Evolutionary conservation across 2,888 invertebrate species (phyloP), one percentile per base, ranked within the genome.

Genomic region (Periphyllus acericola): DNA sequence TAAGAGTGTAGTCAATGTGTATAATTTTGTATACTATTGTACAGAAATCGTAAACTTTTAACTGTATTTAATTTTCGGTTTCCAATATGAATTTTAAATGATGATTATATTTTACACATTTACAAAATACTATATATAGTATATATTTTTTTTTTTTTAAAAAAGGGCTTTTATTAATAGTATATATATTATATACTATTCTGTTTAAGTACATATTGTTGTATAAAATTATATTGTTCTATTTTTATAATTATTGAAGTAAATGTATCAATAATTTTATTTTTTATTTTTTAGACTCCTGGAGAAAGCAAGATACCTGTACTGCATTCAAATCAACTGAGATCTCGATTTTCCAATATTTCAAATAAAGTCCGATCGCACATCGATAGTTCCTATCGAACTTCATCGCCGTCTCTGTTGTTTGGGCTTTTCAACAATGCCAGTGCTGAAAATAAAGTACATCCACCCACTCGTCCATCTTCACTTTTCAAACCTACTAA

Each of bases 391-490:
- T 89, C 89, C 6, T 89, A 89, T 85, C 87, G 89, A 52, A 81
- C 89, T 68, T 88, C 90, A 29, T 84, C 89, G 11, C 83, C 89
- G 17, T 89, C 89, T 36, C 83, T 83, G 82, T 36, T 89, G n/a
- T 89, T 89, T 25, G 89, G 89, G n/a, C 84, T 89, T 36, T 76
- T 89, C 40, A 89, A 76, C 81, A 86, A 79, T 72, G 89, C 71
- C 8, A 82, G 75, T 83, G 80, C 87, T 76, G 89, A 83, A 80
- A 85, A 34, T 46, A 80, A 79, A 79, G 79, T 66, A 9, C 92
- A 92, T 91, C 91, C 91, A 90, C 91, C 91, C 6, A 55, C 91
- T 90, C 91, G 92, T 90, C 90, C 83, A 90, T 90, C 89, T 90
- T 90, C 89, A 91, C 91, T 90, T 92, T 92, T 90, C 92, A 86